Evolutionary conservation across 2,888 invertebrate genomes (phyloP).

Genomic region (Tetragonula carbonaria): DNA sequence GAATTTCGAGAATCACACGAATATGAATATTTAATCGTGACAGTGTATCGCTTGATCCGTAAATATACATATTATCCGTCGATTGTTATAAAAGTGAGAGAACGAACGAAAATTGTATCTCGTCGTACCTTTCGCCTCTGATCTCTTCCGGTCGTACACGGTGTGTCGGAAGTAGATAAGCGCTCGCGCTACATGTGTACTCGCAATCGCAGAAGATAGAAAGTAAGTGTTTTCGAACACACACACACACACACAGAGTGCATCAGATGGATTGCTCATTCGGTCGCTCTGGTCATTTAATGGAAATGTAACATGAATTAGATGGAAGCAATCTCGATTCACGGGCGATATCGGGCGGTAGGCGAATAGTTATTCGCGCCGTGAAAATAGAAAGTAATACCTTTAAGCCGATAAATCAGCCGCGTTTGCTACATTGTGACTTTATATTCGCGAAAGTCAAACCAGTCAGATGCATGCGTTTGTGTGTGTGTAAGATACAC

Average conservation of each 20-base stretch:
- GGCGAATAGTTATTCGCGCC: slow-evolving; percentile 31
- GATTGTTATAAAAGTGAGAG: no score
- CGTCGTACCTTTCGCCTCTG: no score
- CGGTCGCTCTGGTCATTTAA: slow-evolving; percentile 25
- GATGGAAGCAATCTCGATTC: slow-evolving; percentile 36
- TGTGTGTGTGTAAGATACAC: background rate
- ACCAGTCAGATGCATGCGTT: background rate
- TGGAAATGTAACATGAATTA: slow-evolving; percentile 30
- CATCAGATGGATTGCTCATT: slow-evolving; percentile 38
- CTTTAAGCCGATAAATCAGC: slow-evolving; percentile 44
- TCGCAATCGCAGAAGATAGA: background rate
- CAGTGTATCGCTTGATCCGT: no score
- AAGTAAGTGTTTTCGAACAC: slow-evolving; percentile 6
- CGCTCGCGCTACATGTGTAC: no score
- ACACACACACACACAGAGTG: background rate
- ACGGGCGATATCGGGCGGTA: background rate
- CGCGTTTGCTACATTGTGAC: slow-evolving; percentile 23
- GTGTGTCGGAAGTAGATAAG: no score
- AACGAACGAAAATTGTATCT: no score
- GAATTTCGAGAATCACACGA: no score
- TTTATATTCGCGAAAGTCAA: slow-evolving; percentile 44
- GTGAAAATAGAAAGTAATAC: slow-evolving; percentile 50
- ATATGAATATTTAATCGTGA: no score
- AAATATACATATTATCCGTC: no score
- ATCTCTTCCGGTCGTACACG: no score